Evolutionary conservation across 2,797 vertebrate genomes (phyloP), one percentile per base, ranked within the genome.

Genomic region (Pseudochirops cupreus): DNA sequence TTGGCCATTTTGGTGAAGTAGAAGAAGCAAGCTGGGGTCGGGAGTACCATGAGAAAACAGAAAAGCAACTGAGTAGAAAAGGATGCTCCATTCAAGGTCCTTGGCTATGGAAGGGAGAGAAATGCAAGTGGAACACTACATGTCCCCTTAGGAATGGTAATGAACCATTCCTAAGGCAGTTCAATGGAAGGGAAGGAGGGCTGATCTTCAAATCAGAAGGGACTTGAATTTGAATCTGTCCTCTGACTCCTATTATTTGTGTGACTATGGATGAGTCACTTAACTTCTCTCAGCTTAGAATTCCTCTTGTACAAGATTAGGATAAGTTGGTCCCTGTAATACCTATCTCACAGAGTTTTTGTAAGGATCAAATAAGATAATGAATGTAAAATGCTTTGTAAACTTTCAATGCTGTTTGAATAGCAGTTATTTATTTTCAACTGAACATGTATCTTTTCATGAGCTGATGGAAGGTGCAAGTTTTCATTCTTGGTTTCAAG

Each of bases 321-420:
- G n/a, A 46, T 97, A 94, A 95, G 92, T n/a, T 57, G 93, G 89
- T 93, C 97, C 54, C 92, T 31, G 90, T 54, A 93, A 28, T 87
- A 91, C 59, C 94, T 93, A 93, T 82, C 91, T 97, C 53, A 90
- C 52, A 57, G 96, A 94, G 62, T 82, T 31, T 90, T 74, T 93
- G 24, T 93, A 58, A 94, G 91, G 93, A 97, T 92, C 93, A 93
- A 95, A 94, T 91, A 50, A 74, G 82, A 62, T 93, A 92, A 93
- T 26, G 95, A 82, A 28, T 90, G 50, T 54, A 94, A 91, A n/a
- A 31, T 56, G 91, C 54, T 82, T 16, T 57, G 67, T 90, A 59
- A 82, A 46, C 39, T 82, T 82, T 82, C 39, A 82, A 82, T 46
- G 21, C 39, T 82, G 18, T 82, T 26, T 82, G n/a, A 82, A 39